Percentiles rank a stretch among this genome's conserved stretches.
Conservation (phyloP, 2,113 vertebrate species). For the Ramphastos sulfuratus region DNA sequence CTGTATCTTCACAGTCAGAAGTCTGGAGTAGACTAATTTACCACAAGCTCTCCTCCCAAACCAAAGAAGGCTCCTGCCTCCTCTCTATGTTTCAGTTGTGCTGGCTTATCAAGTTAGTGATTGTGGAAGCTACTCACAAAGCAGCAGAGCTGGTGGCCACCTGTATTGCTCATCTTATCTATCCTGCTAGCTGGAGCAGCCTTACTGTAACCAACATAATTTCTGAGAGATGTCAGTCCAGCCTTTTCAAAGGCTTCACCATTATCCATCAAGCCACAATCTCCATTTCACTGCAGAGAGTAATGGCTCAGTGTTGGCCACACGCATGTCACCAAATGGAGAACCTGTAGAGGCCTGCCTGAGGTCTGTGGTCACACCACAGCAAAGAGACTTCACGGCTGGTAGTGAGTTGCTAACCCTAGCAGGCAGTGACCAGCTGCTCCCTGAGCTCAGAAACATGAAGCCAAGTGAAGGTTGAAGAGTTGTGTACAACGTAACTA, state of each 20-base stretch:
- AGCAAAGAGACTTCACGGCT: not conserved
- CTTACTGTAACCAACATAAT: fast-evolving
- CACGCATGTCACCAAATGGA: fast-evolving
- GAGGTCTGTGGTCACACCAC: not conserved
- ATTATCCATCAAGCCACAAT: not conserved
- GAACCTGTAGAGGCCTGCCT: not conserved
- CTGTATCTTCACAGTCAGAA: not conserved
- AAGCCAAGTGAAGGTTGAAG: not conserved
- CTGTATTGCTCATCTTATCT: not conserved
- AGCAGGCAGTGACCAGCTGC: not conserved
- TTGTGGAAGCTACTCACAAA: not conserved
- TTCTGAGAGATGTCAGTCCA: not conserved
- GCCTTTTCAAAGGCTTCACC: not conserved
- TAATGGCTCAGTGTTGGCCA: not conserved
- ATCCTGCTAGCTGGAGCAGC: not conserved
- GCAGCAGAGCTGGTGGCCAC: not conserved
- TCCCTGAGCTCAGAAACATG: not conserved
- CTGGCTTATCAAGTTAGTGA: not conserved
- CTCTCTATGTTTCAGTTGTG: not conserved
- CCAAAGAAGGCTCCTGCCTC: not conserved
- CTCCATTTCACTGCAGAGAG: not conserved
- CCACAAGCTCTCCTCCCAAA: not conserved
- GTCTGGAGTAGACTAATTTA: not conserved
- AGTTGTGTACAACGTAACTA: not conserved
- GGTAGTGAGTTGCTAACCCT: not conserved